These are phyloP conservation scores for Acronicta psi DNA, from an alignment of 2,888 invertebrate genomes.

Conservation along the genomic window DNA sequence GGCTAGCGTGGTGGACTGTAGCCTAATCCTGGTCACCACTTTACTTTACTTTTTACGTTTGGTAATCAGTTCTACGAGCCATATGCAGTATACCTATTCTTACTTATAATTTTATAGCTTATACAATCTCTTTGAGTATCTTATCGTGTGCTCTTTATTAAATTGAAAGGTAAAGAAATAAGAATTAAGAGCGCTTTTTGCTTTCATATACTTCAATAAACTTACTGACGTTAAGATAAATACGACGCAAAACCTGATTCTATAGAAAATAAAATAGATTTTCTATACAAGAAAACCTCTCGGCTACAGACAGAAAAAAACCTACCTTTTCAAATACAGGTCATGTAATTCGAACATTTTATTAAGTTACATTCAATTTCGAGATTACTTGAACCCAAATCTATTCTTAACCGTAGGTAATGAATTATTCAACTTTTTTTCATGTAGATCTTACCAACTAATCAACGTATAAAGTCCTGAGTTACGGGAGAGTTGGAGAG, in stretches of 20 bases:
- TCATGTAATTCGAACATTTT: constrained; percentile 38
- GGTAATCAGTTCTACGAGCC: too few relatives aligned
- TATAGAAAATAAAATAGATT: constrained; percentile 23
- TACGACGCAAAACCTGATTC: constrained; percentile 6
- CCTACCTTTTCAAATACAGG: constrained; percentile 33
- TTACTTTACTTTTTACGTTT: too few relatives aligned
- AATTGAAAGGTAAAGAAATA: too few relatives aligned
- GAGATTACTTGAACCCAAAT: constrained; percentile 50
- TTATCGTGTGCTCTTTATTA: too few relatives aligned
- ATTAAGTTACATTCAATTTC: constrained; percentile 53
- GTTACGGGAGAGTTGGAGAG: constrained; percentile 52
- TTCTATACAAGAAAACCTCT: constrained; percentile 1
- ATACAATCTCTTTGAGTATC: too few relatives aligned
- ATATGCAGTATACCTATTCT: too few relatives aligned
- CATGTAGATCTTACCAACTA: constrained; percentile 59
- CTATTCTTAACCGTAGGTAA: constrained; percentile 45
- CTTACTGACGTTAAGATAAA: not conserved
- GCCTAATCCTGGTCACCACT: too few relatives aligned
- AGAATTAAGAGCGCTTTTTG: too few relatives aligned
- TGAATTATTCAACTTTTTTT: constrained; percentile 60
- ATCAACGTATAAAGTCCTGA: constrained; percentile 61
- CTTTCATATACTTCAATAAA: too few relatives aligned
- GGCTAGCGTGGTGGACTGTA: too few relatives aligned
- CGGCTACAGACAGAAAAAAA: constrained; percentile 28
- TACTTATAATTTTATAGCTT: too few relatives aligned